Conservation (phyloP, 2,113 vertebrate species). For the Microtus ochrogaster region DNA sequence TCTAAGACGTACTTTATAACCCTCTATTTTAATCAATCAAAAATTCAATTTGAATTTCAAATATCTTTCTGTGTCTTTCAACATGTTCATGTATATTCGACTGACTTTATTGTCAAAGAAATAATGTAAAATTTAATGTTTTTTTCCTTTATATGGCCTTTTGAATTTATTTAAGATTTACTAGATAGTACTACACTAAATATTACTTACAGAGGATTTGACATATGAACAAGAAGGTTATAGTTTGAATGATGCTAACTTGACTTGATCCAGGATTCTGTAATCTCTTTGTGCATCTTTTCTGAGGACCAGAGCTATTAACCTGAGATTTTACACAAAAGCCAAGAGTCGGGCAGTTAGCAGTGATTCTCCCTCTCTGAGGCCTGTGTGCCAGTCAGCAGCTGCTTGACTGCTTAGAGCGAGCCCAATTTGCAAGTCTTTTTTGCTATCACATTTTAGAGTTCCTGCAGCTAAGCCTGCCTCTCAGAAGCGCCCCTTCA, state of each 20-base stretch:
- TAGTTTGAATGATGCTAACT: not conserved
- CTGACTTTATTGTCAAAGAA: slow-evolving; percentile 44
- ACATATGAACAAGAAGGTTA: slow-evolving; percentile 11
- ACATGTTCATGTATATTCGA: not conserved
- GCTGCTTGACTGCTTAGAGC: not conserved
- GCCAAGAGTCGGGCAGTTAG: slow-evolving; percentile 9
- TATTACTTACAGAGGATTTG: slow-evolving; percentile 4
- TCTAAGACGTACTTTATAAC: slow-evolving; percentile 41
- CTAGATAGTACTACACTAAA: not conserved
- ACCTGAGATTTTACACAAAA: not conserved
- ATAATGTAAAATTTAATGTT: not conserved
- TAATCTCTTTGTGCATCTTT: slow-evolving; percentile 28
- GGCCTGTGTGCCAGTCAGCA: not conserved
- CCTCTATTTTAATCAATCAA: slow-evolving; percentile 52
- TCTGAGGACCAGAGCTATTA: not conserved
- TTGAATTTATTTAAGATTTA: slow-evolving; percentile 37
- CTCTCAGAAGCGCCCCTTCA: slow-evolving; percentile 44
- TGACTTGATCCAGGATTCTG: not conserved
- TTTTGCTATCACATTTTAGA: not conserved
- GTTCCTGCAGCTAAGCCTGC: slow-evolving; percentile 1
- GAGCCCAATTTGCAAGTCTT: slow-evolving; percentile 28
- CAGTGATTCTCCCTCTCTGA: not conserved
- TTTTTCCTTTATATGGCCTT: not conserved
- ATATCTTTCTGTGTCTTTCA: not conserved
- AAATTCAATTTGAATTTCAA: slow-evolving; percentile 38